Evolutionary conservation across 2,113 vertebrate species (phyloP), one percentile per base, ranked within the genome.

Genomic region (Actenoides lindsayi): DNA sequence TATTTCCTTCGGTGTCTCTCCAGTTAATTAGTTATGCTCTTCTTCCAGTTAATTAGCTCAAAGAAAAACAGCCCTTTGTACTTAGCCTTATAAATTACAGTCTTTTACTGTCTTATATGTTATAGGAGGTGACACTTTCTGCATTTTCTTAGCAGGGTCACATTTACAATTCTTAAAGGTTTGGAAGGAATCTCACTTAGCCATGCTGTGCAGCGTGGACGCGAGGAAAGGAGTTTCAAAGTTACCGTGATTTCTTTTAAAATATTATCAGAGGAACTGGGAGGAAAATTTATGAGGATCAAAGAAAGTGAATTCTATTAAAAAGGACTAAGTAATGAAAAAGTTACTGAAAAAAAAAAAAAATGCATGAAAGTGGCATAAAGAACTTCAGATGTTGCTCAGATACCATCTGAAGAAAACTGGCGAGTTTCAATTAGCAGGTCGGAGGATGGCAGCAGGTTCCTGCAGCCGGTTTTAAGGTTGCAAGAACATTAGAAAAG

Each of bases 11-110:
- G 20, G 73, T 73, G 64, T 81, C 92, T 88, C 77, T 92, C 64
- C 69, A 89, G 86, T 95, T 97, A 94, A 96, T 97, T 95, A 97
- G 95, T 91, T 87, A 83, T 94, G 83, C 89, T 94, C 88, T 37
- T 93, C 92, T 91, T 76, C 76, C 77, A 89, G 73, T 94, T 97
- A 97, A 95, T 97, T 96, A 96, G 90, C 86, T 96, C 42, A 84
- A 92, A 89, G 92, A 50, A 93, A 97, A 95, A 82, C 94, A 97
- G 91, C 80, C 77, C 95, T 94, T 94, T 96, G 89, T 96, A 84
- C 92, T 82, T 60, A 84, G 94, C 94, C 65, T 73, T 89, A 92
- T 94, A 96, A 96, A 93, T 94, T 92, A 79, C 80, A 65, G 77
- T 28, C 73, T 93, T 82, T 78, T 78, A 21, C 94, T 84, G 83